phyloP scores from a whole-genome alignment of 2,797 vertebrate genomes.

The Rhynchotus rufescens region DNA sequence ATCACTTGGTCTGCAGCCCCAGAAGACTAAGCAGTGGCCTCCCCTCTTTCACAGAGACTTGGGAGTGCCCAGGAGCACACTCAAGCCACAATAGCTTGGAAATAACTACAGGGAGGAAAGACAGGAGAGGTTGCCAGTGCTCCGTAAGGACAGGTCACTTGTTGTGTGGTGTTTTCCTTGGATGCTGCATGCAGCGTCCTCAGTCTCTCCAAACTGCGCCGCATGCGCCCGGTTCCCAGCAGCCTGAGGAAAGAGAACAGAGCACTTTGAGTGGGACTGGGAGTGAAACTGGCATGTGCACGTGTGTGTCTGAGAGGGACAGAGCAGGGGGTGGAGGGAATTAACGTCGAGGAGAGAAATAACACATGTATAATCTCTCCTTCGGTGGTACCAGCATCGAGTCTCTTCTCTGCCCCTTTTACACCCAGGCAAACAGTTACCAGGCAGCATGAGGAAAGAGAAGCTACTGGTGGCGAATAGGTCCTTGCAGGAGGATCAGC shows the following conservation, averaged over 20 bases:
- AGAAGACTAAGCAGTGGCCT: neutral
- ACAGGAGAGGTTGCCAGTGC: too few species aligned
- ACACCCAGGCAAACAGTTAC: neutral
- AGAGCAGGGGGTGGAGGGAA: neutral
- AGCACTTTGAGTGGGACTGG: neutral
- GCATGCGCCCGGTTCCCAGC: neutral
- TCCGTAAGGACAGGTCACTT: neutral
- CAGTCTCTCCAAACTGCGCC: neutral
- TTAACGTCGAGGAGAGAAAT: neutral
- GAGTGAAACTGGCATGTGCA: neutral
- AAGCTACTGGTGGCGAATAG: too few species aligned
- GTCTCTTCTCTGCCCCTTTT: neutral
- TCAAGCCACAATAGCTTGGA: too few species aligned
- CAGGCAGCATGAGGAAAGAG: neutral
- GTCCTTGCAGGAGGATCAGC: neutral
- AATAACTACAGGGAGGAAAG: neutral
- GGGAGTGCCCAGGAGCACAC: neutral
- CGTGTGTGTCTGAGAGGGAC: neutral
- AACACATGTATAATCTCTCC: neutral
- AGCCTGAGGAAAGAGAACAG: neutral
- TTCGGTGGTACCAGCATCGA: neutral
- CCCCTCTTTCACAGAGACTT: neutral
- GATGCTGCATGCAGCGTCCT: fast-evolving
- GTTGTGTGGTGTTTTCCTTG: neutral
- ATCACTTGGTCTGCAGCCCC: neutral